Percentiles rank a stretch among this genome's conserved stretches.
Conservation (phyloP, 2,888 invertebrate species). For the Argyresthia albistria region DNA sequence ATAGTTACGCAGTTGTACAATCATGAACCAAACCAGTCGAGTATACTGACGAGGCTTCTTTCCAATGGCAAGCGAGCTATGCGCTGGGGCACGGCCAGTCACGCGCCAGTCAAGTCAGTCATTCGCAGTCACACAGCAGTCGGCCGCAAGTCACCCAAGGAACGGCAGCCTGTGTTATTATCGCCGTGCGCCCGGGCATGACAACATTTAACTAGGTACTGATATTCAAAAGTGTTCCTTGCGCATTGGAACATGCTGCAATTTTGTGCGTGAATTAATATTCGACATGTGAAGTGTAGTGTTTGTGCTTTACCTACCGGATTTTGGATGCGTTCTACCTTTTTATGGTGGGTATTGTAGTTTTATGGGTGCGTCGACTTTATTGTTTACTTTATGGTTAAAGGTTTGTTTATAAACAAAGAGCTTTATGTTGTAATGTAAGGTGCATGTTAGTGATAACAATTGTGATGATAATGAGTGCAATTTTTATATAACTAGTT, state of each 20-base stretch:
- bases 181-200: too few relatives aligned
- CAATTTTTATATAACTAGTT: too few relatives aligned
- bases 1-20: slow-evolving; percentile 1
- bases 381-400: slow-evolving; percentile 5
- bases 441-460: too few relatives aligned
- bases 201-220: too few relatives aligned
- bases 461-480: too few relatives aligned
- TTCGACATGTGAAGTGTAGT: slow-evolving; percentile 6
- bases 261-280: neutral
- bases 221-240: too few relatives aligned
- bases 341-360: slow-evolving; percentile 40
- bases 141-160: too few relatives aligned
- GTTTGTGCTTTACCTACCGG: slow-evolving; percentile 17
- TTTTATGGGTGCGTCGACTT: slow-evolving; percentile 26
- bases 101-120: slow-evolving; percentile 37
- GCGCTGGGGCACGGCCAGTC: slow-evolving; percentile 10
- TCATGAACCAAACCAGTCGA: neutral
- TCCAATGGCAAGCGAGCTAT: slow-evolving; percentile 15
- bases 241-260: too few relatives aligned
- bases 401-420: neutral
- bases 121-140: slow-evolving; percentile 15
- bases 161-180: too few relatives aligned
- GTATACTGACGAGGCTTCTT: slow-evolving; percentile 19
- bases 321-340: slow-evolving; percentile 29
- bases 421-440: neutral